A percentile compares a stretch with the other conserved stretches of the same genome.
phyloP scores from a whole-genome alignment of 2,888 invertebrate species.

The Didymodactylos carnosus region DNA sequence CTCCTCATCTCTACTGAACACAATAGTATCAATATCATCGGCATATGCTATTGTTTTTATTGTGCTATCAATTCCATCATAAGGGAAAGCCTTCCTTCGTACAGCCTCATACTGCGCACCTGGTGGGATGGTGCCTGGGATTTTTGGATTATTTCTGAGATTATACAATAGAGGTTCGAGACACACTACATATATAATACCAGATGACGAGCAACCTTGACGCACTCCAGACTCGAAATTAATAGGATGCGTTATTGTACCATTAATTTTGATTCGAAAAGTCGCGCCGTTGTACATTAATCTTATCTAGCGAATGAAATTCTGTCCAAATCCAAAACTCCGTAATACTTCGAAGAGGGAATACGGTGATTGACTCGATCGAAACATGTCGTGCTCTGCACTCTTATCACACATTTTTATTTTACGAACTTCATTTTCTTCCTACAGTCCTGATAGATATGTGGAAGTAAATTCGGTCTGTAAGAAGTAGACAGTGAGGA shows the following conservation, averaged over 20 bases:
- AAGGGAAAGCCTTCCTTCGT: not conserved
- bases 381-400: no score
- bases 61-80: not conserved
- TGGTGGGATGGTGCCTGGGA: slow-evolving; percentile 5
- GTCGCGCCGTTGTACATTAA: slow-evolving; percentile 16
- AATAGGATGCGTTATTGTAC: not conserved
- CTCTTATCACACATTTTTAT: no score
- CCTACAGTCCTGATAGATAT: no score
- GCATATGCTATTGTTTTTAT: not conserved
- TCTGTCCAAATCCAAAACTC: slow-evolving; percentile 17
- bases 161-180: slow-evolving; percentile 3
- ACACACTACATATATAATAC: slow-evolving; percentile 4
- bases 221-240: slow-evolving; percentile 2
- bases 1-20: not conserved
- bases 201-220: slow-evolving; percentile 9
- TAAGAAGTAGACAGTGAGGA: no score
- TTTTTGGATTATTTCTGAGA: slow-evolving; percentile 1
- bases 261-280: slow-evolving; percentile 1
- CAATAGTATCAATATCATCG: not conserved
- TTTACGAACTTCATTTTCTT: no score
- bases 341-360: slow-evolving; percentile 17
- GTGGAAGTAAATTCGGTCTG: no score
- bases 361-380: slow-evolving; percentile 18
- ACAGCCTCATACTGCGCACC: not conserved
- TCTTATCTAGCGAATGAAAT: slow-evolving; percentile 17